Base-by-base conservation (phyloP, 2,797 vertebrate species). In the Mustela erminea region DNA sequence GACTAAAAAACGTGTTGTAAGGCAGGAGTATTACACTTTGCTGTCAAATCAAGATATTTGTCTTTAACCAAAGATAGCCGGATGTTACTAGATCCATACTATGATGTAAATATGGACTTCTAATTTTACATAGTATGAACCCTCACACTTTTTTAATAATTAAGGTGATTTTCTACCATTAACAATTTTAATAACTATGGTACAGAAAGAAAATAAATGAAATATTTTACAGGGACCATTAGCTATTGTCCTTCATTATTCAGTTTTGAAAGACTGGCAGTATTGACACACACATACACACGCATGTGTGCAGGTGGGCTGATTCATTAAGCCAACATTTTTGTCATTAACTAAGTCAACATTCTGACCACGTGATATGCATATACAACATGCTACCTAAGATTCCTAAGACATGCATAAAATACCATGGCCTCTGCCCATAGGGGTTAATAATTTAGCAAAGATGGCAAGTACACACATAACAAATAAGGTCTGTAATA, bases 1-100 rank as follows among this genome's bases (percentile, higher is more conserved):
- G 27, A 77, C 21, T 89, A 95, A 95, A 97, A 68, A 83, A 90
- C 20, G 87, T 27, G 95, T 64, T 49, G 49, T 93, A 93, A 85
- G 32, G 49, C 46, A 78, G 46, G 29, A 78, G 2, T 54, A 52
- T n/a, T 77, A 54, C 3, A 54, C 49, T 54, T 78, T 54, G 32
- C 10, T 78, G 5, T n/a, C 75, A 54, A 78, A 78, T 78, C 20
- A 78, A 49, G 18, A 54, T 78, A 78, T n/a, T 78, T 74, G 14
- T 15, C 20, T 78, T 54, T 78, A 54, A 52, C 32, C 18, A 78
- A 78, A 7, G 32, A 78, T 5, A n/a, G 75, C 18, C 21, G 46
- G 75, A 78, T 35, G 32, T 78, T 78, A 78, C n/a, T 21, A 54
- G 32, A 78, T 23, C 43, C 27, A n/a, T 78, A 54, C 49, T 78